A percentile compares a stretch with the other conserved stretches of the same genome.
phyloP scores from a whole-genome alignment of 2,797 vertebrate genomes.

The Discoglossus pictus region DNA sequence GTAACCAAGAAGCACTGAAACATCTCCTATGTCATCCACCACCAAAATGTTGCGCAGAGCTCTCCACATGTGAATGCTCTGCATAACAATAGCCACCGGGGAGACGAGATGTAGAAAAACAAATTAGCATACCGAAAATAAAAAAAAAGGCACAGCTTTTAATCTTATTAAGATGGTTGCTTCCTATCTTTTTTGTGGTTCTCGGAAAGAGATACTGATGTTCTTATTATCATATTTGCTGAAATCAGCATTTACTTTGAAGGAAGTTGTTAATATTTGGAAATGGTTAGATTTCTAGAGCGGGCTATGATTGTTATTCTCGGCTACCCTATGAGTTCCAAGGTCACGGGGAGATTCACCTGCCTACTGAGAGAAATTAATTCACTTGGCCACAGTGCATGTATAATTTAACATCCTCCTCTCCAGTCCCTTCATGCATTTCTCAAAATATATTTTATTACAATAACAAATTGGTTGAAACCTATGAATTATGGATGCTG shows the following conservation, averaged over 20 bases:
- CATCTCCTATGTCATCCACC: background rate
- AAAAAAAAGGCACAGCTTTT: constrained; percentile 73
- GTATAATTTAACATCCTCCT: constrained; percentile 80
- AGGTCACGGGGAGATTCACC: constrained; percentile 78
- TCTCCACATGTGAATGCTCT: constrained; percentile 53
- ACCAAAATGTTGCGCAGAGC: constrained; percentile 53
- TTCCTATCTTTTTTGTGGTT: constrained; percentile 56
- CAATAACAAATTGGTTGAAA: constrained; percentile 82
- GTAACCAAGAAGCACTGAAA: too few species aligned
- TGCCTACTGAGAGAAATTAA: constrained; percentile 73
- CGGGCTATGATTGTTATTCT: constrained; percentile 75
- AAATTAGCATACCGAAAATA: constrained; percentile 77
- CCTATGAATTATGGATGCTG: constrained; percentile 80
- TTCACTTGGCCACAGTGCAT: constrained; percentile 73
- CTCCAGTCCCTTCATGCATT: constrained; percentile 71
- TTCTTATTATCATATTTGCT: constrained; percentile 76
- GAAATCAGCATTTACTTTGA: constrained; percentile 77
- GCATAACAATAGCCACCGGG: constrained; percentile 60
- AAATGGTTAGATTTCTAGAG: constrained; percentile 72
- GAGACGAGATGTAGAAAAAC: constrained; percentile 69
- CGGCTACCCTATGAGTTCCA: constrained; percentile 69
- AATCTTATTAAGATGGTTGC: constrained; percentile 73
- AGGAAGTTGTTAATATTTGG: constrained; percentile 80
- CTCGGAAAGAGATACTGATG: constrained; percentile 73
- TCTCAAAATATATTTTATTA: constrained; percentile 77